phyloP scores from a whole-genome alignment of 1,140 invertebrate species.

The Fopius arisanus region DNA sequence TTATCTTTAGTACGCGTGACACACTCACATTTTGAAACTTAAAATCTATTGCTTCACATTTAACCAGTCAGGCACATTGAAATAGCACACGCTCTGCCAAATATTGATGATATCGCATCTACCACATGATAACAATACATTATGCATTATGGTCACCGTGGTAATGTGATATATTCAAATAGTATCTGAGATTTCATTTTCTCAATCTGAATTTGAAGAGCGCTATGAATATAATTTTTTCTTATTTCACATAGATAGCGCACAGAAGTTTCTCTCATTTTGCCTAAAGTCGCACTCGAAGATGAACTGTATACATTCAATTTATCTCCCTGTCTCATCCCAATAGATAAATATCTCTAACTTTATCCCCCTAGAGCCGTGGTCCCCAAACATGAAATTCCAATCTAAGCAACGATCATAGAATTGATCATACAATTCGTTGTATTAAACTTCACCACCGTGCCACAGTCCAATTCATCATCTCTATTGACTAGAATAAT shows the following conservation, averaged over 20 bases:
- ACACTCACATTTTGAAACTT: background rate
- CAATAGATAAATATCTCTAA: conserved; percentile 3
- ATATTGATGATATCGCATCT: background rate
- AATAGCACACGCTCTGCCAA: background rate
- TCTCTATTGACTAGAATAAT: conserved; percentile 11
- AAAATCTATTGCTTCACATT: conserved; percentile 4
- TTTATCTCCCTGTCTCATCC: background rate
- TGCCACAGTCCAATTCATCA: background rate
- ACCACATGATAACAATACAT: background rate
- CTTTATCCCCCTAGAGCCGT: background rate
- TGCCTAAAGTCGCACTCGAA: background rate
- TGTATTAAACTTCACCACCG: background rate
- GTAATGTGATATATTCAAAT: conserved; percentile 1
- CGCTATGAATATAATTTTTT: background rate
- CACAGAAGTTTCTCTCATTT: background rate
- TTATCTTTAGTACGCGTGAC: background rate
- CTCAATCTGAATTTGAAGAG: background rate
- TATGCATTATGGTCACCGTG: background rate
- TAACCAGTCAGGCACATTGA: conserved; percentile 14
- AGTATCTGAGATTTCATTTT: background rate
- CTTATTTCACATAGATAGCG: background rate
- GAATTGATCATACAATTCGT: background rate
- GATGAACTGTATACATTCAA: background rate
- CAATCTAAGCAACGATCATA: background rate
- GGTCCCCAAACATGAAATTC: conserved; percentile 8